Base-by-base conservation (phyloP, 2,113 vertebrate genomes). In the Polyodon spathula region DNA sequence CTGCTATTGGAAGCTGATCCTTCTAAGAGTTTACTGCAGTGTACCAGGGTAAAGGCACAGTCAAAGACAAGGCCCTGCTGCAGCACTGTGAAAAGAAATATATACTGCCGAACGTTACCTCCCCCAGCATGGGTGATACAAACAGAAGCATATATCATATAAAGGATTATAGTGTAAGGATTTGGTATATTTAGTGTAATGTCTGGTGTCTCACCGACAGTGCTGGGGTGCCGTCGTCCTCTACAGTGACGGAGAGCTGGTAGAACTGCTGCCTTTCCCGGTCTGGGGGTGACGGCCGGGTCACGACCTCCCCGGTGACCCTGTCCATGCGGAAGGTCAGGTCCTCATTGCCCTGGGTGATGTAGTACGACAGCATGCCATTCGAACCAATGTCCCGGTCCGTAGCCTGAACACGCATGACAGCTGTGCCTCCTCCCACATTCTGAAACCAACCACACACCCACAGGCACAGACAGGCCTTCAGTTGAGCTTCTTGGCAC, bases 301-400 rank as follows among this genome's bases (percentile, higher is more conserved):
- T 99, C 72, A 90, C 82, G 3, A 99, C 93, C 81, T 99, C 96
- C 0, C 96, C 96, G 0, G 93, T 95, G 76, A 96, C 60, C 0
- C 94, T 91, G 74, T 99, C 96, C 89, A 99, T 93, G 66, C 96
- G 93, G 76, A 99, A 99, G 8, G 93, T 95, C 73, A 95, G 75
- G 73, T 97, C 95, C 71, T 95, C 88, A 0, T 99, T 95, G 27
- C 96, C 96, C 0, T 27, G 79, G 0, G 93, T 95, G 86, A 98
- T 94, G 78, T 99, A 99, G 69, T 98, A 98, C 69, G 93, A 98
- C 50, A 99, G 82, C 76, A 95, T 74, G 0, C 91, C 92, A 55
- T 99, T 99, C 75, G 93, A 81, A 2, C 95, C 94, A 0, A 82
- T 71, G 76, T 99, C 96, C 15, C 62, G 70, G 76, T 99, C 96